Evolutionary conservation across 1,140 invertebrate species (phyloP).

Genomic region (Ceratosolen fusciceps): DNA sequence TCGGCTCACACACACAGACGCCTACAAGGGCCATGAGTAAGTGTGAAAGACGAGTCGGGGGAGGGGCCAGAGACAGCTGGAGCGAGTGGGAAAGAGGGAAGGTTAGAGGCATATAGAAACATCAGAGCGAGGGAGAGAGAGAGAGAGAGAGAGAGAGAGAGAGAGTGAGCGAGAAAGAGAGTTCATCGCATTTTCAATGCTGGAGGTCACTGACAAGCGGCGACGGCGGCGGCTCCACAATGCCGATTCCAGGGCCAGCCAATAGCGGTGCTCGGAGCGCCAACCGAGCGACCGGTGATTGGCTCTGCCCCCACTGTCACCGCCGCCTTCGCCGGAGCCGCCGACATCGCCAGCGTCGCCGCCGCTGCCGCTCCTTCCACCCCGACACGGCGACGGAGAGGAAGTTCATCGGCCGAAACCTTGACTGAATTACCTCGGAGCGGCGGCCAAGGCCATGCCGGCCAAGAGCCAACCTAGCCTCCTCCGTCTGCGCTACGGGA

Average conservation of each 20-base stretch:
- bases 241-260: slow-evolving; percentile 57
- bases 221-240: slow-evolving; percentile 47
- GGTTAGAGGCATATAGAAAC: background rate
- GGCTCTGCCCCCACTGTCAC: slow-evolving; percentile 54
- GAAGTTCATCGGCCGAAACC: slow-evolving; percentile 78
- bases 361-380: slow-evolving; percentile 53
- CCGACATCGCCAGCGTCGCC: background rate
- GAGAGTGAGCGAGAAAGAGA: slow-evolving; percentile 60
- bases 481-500: slow-evolving; percentile 9
- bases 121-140: background rate
- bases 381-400: slow-evolving; percentile 50
- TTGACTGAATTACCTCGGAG: slow-evolving; percentile 80
- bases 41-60: too few relatives aligned
- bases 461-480: slow-evolving; percentile 53
- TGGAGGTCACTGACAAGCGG: slow-evolving; percentile 75
- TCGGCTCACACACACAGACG: background rate
- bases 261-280: slow-evolving; percentile 52
- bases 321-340: background rate
- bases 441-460: slow-evolving; percentile 75
- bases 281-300: slow-evolving; percentile 57
- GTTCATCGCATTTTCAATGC: slow-evolving; percentile 77
- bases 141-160: slow-evolving; percentile 37
- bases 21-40: background rate
- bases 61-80: background rate
- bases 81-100: background rate